Conservation (phyloP, 2,888 invertebrate genomes). For the Notodonta dromedarius region DNA sequence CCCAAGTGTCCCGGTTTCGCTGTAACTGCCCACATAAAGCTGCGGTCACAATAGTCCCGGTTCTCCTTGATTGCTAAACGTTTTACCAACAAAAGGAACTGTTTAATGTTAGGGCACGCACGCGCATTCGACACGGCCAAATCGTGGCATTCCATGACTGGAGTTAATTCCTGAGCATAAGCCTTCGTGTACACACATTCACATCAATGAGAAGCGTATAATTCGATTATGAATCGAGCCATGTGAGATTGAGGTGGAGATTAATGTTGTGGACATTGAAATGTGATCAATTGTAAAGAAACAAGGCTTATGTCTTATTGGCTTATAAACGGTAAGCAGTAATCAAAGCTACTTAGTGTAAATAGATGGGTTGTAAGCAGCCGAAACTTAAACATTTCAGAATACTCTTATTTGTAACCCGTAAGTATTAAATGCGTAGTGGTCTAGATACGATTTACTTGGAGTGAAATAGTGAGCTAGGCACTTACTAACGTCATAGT, state of each 20-base stretch:
- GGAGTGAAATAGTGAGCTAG: no score
- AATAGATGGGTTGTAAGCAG: no score
- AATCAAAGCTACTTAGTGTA: neutral
- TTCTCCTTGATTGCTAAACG: slow-evolving; percentile 64
- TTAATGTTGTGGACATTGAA: slow-evolving; percentile 34
- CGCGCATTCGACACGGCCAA: slow-evolving; percentile 61
- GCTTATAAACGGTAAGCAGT: neutral
- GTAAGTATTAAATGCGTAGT: no score
- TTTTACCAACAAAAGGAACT: slow-evolving; percentile 76
- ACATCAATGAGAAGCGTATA: slow-evolving; percentile 42
- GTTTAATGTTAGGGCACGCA: slow-evolving; percentile 78
- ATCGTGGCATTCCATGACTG: slow-evolving; percentile 43
- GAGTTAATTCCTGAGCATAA: slow-evolving; percentile 52
- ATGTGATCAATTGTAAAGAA: slow-evolving; percentile 25
- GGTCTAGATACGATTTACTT: no score
- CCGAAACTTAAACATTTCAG: no score
- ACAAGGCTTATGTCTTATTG: slow-evolving; percentile 13
- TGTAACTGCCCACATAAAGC: slow-evolving; percentile 43
- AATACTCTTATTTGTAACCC: no score
- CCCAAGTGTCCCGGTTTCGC: neutral
- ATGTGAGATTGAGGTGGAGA: slow-evolving; percentile 29
- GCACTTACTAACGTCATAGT: no score
- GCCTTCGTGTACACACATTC: slow-evolving; percentile 31
- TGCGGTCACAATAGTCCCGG: slow-evolving; percentile 57
- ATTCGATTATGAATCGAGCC: slow-evolving; percentile 38